Percentiles rank a stretch among this genome's conserved stretches.
Conservation (phyloP, 2,113 vertebrate species). For the Tautogolabrus adspersus region DNA sequence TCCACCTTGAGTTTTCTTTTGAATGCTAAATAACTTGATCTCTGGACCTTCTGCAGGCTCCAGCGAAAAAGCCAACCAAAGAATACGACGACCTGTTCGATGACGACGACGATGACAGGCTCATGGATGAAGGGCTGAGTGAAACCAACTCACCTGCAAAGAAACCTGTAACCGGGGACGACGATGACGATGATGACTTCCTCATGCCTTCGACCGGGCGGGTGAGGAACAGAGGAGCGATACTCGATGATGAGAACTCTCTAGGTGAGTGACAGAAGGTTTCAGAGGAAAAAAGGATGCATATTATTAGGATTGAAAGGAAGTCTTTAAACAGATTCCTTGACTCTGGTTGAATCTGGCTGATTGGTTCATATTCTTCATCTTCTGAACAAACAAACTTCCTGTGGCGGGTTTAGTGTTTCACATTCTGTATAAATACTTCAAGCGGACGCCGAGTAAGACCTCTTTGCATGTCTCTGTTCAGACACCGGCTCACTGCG, state of each 20-base stretch:
- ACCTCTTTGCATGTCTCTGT: constrained; percentile 8
- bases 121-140: constrained; percentile 83
- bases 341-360: too few relatives aligned
- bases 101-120: constrained; percentile 83
- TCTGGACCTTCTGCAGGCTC: constrained; percentile 31
- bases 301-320: too few relatives aligned
- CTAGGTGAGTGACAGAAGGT: constrained; percentile 81
- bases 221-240: constrained; percentile 77
- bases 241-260: constrained; percentile 93
- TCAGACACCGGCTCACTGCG: constrained; percentile 88
- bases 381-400: too few relatives aligned
- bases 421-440: too few relatives aligned
- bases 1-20: too few relatives aligned
- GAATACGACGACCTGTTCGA: constrained; percentile 92
- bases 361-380: too few relatives aligned
- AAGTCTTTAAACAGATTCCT: too few relatives aligned
- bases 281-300: too few relatives aligned
- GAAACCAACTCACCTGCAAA: constrained; percentile 83
- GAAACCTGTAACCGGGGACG: constrained; percentile 68
- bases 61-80: constrained; percentile 55
- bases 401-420: too few relatives aligned
- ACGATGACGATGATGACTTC: constrained; percentile 86
- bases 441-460: not conserved
- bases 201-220: constrained; percentile 80
- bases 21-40: too few relatives aligned